These are phyloP conservation scores for Pitta sordida DNA, from an alignment of 2,113 vertebrate genomes.

Conservation along the genomic window DNA sequence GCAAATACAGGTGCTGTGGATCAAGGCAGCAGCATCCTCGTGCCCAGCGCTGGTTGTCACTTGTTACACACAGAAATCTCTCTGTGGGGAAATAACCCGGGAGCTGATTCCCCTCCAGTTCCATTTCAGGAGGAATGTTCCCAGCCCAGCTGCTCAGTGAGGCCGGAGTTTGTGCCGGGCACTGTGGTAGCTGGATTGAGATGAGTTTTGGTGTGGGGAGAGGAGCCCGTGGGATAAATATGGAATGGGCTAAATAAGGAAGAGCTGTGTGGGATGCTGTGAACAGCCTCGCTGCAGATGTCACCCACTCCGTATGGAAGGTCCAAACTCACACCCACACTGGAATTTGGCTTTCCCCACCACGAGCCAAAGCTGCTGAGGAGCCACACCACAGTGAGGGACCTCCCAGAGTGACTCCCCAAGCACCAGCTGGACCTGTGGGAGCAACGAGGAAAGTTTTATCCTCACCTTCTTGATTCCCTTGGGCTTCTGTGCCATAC, in stretches of 20 bases:
- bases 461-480: not conserved
- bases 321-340: not conserved
- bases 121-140: not conserved
- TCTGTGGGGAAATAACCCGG: not conserved
- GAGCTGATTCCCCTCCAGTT: not conserved
- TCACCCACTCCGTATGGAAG: not conserved
- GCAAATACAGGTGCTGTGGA: not conserved
- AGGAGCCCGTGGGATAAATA: not conserved
- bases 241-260: not conserved
- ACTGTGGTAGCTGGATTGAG: not conserved
- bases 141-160: not conserved
- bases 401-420: not conserved
- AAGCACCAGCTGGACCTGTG: not conserved
- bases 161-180: not conserved
- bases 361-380: not conserved
- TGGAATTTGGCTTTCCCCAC: not conserved
- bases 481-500: rapidly evolving
- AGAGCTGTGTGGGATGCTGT: slow-evolving; percentile 23
- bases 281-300: not conserved
- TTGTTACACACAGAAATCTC: not conserved
- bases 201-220: not conserved
- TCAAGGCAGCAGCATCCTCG: not conserved
- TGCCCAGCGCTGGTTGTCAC: not conserved
- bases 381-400: rapidly evolving
- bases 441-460: not conserved